Evolutionary conservation across 2,888 invertebrate genomes (phyloP), one percentile per base, ranked within the genome.

Genomic region (Eudemis profundana): DNA sequence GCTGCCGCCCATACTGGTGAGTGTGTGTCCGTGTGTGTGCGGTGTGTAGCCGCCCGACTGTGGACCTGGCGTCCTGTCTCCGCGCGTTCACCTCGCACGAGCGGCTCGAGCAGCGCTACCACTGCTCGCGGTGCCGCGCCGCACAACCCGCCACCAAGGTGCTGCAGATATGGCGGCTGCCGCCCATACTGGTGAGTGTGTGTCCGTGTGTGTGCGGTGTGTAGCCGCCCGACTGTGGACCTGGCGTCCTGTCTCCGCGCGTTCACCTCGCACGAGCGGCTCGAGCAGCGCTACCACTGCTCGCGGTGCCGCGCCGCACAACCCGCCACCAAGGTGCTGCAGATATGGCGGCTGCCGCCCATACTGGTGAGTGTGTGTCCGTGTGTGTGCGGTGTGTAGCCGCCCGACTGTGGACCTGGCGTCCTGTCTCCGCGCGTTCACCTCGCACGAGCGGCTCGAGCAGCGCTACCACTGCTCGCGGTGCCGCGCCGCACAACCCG

Each of bases 321-420:
- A 80, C 95, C 96, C 60, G 97, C 98, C 61, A 96, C 96, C 71
- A 98, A 98, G 89, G 97, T 97, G 82, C 92, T 98, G 80, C 97
- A 98, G 86, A 96, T 98, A 57, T 98, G 98, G 98, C 93, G 96
- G 73, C 88, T 97, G 73, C 98, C 98, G 65, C 97, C 98, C 10
- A 95, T 98, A 74, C 90, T 98, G 84, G 97, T 97, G 77, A 82
- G 89, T 82, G 7, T 17, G 12, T 3, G 7, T n/a, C 19, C 17
- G 7, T 19, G 8, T 5, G 42, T 23, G 29, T 1, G 42, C 7
- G 36, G 12, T 36, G 5, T n/a, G n/a, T n/a, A n/a, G n/a, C n/a
- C 5, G 29, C 8, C 29, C 23, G 5, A 4, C 23, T 5, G 23
- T 23, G 3, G 23, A 5, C 23, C 23, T 3, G 3, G 3, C 3